These are phyloP conservation scores for Ochotona curzoniae DNA, from an alignment of 2,113 vertebrate genomes.

Conservation along the genomic window DNA sequence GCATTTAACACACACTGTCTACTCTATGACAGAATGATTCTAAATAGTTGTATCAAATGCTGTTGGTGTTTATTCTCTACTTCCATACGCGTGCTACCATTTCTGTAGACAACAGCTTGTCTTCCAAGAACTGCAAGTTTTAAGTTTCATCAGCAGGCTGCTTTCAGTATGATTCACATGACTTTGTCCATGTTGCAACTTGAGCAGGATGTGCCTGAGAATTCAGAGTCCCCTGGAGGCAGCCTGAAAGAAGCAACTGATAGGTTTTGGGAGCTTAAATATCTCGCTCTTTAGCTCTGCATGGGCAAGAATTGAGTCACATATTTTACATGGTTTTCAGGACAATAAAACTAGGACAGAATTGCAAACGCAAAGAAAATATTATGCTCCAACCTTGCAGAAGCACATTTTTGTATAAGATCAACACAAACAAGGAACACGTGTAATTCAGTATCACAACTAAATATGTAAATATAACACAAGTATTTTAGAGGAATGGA, in stretches of 20 bases:
- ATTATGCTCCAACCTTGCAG: neutral
- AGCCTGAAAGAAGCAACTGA: neutral
- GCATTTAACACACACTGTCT: neutral
- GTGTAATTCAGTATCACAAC: neutral
- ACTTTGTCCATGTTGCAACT: neutral
- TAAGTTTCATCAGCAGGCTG: neutral
- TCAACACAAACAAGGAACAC: neutral
- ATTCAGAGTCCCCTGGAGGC: neutral
- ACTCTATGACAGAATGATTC: neutral
- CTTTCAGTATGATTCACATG: neutral
- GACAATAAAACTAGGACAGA: neutral
- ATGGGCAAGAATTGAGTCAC: neutral
- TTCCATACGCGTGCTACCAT: neutral
- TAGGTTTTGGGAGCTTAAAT: neutral
- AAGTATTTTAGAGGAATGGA: neutral
- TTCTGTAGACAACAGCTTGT: neutral
- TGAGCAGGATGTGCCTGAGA: neutral
- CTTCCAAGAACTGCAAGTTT: neutral
- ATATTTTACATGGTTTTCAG: neutral
- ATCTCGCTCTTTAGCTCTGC: neutral
- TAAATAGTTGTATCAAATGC: neutral
- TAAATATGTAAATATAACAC: neutral
- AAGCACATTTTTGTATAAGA: neutral
- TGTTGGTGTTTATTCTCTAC: neutral
- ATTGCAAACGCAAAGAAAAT: neutral